These are phyloP conservation scores for Phocides pigmalion DNA, from an alignment of 1,140 invertebrate species.

Conservation along the genomic window DNA sequence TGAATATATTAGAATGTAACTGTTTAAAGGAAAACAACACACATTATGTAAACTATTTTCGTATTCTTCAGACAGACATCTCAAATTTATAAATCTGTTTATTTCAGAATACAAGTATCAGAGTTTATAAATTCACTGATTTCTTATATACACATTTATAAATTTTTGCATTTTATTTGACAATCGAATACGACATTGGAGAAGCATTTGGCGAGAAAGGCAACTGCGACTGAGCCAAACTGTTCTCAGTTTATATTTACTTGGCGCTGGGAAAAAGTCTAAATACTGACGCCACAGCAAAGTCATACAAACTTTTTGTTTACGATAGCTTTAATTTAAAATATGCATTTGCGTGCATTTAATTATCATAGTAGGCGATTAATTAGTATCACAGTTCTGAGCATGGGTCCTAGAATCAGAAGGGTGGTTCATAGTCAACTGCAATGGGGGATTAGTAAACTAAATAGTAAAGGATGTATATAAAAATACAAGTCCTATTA, in stretches of 20 bases:
- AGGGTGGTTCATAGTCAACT: no score
- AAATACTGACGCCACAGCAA: not conserved
- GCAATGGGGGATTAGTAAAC: no score
- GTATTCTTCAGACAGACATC: not conserved
- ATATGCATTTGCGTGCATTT: not conserved
- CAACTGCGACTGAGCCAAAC: constrained; percentile 19
- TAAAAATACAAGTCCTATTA: no score
- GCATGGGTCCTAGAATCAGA: no score
- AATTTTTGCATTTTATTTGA: constrained; percentile 17
- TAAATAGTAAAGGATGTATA: no score
- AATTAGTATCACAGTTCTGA: not conserved
- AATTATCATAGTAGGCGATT: no score
- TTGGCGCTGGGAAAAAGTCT: constrained; percentile 23
- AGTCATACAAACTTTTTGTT: not conserved
- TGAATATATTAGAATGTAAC: no score
- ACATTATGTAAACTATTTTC: not conserved
- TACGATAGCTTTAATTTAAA: not conserved
- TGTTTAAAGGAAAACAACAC: no score
- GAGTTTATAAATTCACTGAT: not conserved
- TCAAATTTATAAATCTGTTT: not conserved
- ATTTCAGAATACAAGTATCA: not conserved
- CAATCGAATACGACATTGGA: constrained; percentile 22
- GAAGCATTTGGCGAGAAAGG: constrained; percentile 14
- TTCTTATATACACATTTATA: constrained; percentile 1
- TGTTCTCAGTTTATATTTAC: constrained; percentile 36